Base-by-base conservation (phyloP, 2,888 invertebrate genomes). In the Drosophila pseudotakahashii region DNA sequence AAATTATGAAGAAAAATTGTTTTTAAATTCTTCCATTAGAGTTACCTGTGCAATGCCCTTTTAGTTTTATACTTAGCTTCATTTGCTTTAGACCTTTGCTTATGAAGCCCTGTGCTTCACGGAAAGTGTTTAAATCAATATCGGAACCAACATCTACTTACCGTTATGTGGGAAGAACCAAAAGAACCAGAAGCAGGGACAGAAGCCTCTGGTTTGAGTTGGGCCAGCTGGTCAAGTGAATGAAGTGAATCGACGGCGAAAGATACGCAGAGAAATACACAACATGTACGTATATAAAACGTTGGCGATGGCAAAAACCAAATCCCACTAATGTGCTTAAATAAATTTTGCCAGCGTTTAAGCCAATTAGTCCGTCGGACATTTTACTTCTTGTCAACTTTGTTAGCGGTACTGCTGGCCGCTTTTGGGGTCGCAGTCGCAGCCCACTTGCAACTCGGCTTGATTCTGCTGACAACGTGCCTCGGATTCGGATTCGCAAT, bases 311-410 rank as follows among this genome's bases (percentile, higher is more conserved):
- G 81, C 75, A 78, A 86, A 87, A 79, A 74, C 81, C 89, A 90
- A 90, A 90, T 90, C 90, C 90, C 89, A 85, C 84, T 89, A 85
- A 85, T 89, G 84, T 89, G 84, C 89, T 89, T 89, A 85, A 85
- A 85, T 85, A 85, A 85, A 85, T 85, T 85, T 84, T 85, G 84
- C 86, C 89, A 85, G 78, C 85, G 85, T 85, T 86, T 86, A 91
- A 91, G 90, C 90, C 90, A 90, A 90, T 90, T 90, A 90, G 90
- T 90, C 90, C 90, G 89, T 89, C 88, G 89, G 90, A 89, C 91
- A 88, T 90, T 91, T 90, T 90, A 90, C 88, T 91, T 91, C 90
- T 84, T 91, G 90, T 88, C 86, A 86, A 88, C 89, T 86, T 89
- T 89, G 87, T 81, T 89, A 77, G 84, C 73, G 71, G 71, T 61